A percentile compares a stretch with the other conserved stretches of the same genome.
Evolutionary conservation across 1,140 invertebrate species (phyloP).

Genomic region (Drosophila tsacasi): DNA sequence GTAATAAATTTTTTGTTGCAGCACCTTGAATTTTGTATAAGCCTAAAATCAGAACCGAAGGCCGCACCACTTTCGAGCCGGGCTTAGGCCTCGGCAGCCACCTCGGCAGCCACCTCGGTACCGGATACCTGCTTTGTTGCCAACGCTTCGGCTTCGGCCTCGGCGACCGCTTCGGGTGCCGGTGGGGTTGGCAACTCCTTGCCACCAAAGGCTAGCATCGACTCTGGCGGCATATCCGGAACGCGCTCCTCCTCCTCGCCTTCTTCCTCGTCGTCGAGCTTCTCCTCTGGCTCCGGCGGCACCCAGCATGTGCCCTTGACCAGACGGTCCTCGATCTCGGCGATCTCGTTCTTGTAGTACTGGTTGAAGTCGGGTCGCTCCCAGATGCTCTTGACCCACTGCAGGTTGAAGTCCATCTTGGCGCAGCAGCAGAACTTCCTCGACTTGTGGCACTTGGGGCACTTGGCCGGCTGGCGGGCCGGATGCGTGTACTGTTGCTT

Average conservation of each 20-base stretch:
- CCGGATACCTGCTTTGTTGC: slow-evolving; percentile 7
- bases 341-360: slow-evolving; percentile 77
- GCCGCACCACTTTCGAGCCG: not conserved
- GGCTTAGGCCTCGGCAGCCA: slow-evolving; percentile 17
- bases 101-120: slow-evolving; percentile 13
- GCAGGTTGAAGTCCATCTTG: slow-evolving; percentile 74
- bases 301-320: slow-evolving; percentile 70
- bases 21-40: slow-evolving; percentile 9
- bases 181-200: slow-evolving; percentile 23
- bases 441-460: slow-evolving; percentile 79
- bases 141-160: not conserved
- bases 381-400: slow-evolving; percentile 82
- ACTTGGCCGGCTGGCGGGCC: slow-evolving; percentile 59
- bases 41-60: not conserved
- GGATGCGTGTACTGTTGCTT: slow-evolving; percentile 65
- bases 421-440: slow-evolving; percentile 76
- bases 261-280: slow-evolving; percentile 35
- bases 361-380: slow-evolving; percentile 77
- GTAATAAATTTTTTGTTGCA: not conserved
- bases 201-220: slow-evolving; percentile 51
- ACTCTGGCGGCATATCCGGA: slow-evolving; percentile 26
- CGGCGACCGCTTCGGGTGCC: not conserved
- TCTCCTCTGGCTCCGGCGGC: slow-evolving; percentile 56
- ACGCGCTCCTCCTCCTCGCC: slow-evolving; percentile 33
- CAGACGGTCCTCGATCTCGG: slow-evolving; percentile 69